A percentile compares a stretch with the other conserved stretches of the same genome.
These are phyloP conservation scores for Salminus brasiliensis DNA, from an alignment of 2,113 vertebrate species.

Conservation along the genomic window DNA sequence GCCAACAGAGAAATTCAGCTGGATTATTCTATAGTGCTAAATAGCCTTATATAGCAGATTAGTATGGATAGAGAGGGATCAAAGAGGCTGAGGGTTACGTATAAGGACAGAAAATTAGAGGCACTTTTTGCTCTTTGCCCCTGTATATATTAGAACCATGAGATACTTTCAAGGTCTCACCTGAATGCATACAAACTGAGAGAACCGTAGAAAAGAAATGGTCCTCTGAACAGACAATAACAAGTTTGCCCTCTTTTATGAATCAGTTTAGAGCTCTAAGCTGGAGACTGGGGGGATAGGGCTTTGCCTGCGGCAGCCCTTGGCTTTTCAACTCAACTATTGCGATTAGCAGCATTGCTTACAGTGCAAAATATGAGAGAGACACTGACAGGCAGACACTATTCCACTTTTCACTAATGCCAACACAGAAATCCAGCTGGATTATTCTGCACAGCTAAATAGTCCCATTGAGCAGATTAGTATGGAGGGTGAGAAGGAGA, in stretches of 20 bases:
- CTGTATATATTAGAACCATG: too few relatives aligned
- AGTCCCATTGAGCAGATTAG: too few relatives aligned
- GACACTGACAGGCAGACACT: too few relatives aligned
- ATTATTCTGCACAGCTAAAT: background rate
- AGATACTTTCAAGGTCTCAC: too few relatives aligned
- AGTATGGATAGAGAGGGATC: background rate
- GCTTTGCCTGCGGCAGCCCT: background rate
- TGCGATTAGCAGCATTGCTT: slow-evolving; percentile 2
- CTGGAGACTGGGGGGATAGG: too few relatives aligned
- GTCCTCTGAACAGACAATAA: too few relatives aligned
- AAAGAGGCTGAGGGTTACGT: background rate
- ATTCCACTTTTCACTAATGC: background rate
- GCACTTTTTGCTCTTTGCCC: too few relatives aligned
- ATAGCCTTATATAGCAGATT: background rate
- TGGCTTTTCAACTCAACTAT: background rate
- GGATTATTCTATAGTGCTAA: background rate
- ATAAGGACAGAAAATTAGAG: too few relatives aligned
- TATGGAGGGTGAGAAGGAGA: too few relatives aligned
- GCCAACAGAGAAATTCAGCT: background rate
- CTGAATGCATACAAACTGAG: too few relatives aligned
- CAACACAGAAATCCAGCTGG: background rate
- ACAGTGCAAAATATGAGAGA: background rate
- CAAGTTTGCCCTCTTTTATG: background rate
- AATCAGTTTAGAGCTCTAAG: too few relatives aligned
- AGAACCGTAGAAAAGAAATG: too few relatives aligned